phyloP scores from a whole-genome alignment of 2,113 vertebrate genomes.

The Puntigrus tetrazona region DNA sequence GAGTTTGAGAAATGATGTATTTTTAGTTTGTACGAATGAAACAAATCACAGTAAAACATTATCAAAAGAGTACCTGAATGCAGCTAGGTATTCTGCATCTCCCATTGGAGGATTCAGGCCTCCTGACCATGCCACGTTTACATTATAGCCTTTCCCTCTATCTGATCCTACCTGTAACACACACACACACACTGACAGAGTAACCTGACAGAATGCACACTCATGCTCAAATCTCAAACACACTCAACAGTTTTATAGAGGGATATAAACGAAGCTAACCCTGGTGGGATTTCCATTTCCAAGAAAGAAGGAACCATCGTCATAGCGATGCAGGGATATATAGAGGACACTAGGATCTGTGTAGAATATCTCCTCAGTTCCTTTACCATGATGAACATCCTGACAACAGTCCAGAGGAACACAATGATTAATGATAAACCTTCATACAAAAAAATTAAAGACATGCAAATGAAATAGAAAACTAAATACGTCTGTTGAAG shows the following conservation, averaged over 20 bases:
- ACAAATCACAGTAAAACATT: neutral
- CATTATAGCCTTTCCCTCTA: conserved; percentile 85
- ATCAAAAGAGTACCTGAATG: conserved; percentile 83
- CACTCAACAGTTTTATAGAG: neutral
- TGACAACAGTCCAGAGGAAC: conserved; percentile 53
- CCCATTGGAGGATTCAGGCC: conserved; percentile 89
- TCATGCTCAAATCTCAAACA: neutral
- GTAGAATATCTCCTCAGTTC: conserved; percentile 90
- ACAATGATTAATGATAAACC: neutral
- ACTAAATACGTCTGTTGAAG: neutral
- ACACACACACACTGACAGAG: neutral
- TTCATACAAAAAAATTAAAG: neutral
- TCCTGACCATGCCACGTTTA: conserved; percentile 91
- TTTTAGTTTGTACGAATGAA: neutral
- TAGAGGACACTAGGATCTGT: conserved; percentile 86
- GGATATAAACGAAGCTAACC: conserved; percentile 66
- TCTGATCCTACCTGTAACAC: conserved; percentile 83
- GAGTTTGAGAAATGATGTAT: neutral
- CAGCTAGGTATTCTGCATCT: conserved; percentile 92
- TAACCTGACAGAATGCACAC: conserved; percentile 32
- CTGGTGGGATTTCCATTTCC: conserved; percentile 84
- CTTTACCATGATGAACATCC: conserved; percentile 94
- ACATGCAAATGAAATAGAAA: neutral
- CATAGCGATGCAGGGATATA: conserved; percentile 90
- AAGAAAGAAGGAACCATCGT: conserved; percentile 85